These are phyloP conservation scores for Natator depressus DNA, from an alignment of 2,113 vertebrate species.

Conservation along the genomic window DNA sequence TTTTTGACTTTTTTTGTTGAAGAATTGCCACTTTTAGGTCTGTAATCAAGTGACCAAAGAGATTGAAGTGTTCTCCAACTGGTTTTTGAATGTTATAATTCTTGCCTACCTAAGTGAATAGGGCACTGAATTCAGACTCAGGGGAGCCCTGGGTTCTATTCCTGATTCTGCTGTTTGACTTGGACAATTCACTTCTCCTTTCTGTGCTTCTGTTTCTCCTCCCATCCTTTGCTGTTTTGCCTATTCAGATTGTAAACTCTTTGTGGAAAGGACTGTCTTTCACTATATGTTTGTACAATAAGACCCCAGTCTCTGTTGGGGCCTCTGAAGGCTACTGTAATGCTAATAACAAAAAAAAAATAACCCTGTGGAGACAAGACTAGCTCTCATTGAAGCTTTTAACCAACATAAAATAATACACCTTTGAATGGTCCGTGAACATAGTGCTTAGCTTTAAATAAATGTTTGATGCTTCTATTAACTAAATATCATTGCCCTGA, in stretches of 20 bases:
- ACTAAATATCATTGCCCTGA: conserved; percentile 69
- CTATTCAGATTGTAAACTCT: background rate
- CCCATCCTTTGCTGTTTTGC: background rate
- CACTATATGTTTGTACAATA: background rate
- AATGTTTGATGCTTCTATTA: conserved; percentile 57
- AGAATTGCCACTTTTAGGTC: no score
- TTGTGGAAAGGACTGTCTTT: background rate
- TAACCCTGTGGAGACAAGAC: background rate
- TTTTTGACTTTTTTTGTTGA: no score
- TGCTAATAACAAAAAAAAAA: background rate
- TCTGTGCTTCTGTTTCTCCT: background rate
- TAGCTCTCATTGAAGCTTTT: background rate
- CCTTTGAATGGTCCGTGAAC: conserved; percentile 28
- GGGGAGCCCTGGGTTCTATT: background rate
- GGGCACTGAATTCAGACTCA: background rate
- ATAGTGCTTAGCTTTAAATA: conserved; percentile 66
- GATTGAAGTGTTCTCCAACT: no score
- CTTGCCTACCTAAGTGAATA: background rate
- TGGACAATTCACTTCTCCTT: background rate
- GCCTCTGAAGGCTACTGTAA: background rate
- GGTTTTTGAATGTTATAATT: no score
- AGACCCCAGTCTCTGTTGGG: background rate
- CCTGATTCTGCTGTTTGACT: background rate
- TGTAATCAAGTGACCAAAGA: no score
- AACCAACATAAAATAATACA: conserved; percentile 6